These are phyloP conservation scores for Turritopsis dohrnii DNA, from an alignment of 30 jellyfish, hydroid and myxozoan genomes.

Conservation along the genomic window DNA sequence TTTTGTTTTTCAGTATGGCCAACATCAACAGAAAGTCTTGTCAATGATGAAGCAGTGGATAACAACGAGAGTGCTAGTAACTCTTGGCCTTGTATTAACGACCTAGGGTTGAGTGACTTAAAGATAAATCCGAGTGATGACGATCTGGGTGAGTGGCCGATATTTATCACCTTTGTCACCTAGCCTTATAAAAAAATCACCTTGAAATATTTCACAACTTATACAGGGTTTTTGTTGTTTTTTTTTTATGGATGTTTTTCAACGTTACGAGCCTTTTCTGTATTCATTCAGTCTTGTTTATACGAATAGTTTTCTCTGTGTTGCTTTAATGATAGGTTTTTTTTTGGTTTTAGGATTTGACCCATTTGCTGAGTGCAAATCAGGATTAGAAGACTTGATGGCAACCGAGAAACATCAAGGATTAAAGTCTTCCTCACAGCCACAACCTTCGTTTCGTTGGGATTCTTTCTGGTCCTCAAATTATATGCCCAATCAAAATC, in stretches of 20 bases:
- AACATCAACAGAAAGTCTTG: conserved; percentile 57
- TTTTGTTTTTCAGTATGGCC: conserved; percentile 62
- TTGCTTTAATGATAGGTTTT: too few species aligned
- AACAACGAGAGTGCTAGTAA: not conserved
- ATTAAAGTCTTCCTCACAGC: not conserved
- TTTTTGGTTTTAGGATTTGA: conserved; percentile 57
- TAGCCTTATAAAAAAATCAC: too few species aligned
- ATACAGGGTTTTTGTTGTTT: too few species aligned
- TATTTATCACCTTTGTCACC: not conserved
- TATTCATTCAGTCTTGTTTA: too few species aligned
- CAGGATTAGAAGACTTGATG: conserved; percentile 63
- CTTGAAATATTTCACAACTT: too few species aligned
- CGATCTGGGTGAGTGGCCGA: conserved; percentile 55
- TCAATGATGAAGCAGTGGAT: conserved; percentile 36
- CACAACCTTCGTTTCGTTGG: conserved; percentile 30
- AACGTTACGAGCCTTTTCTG: too few species aligned
- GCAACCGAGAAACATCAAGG: conserved; percentile 55
- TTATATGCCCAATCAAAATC: conserved; percentile 16
- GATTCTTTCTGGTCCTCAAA: conserved; percentile 35
- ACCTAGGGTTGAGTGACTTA: conserved; percentile 69
- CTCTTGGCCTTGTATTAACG: conserved; percentile 71
- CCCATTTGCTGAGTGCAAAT: conserved; percentile 76
- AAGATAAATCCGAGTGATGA: conserved; percentile 59
- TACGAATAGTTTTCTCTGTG: too few species aligned
- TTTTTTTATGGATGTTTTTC: too few species aligned